Base-by-base conservation (phyloP, 2,888 invertebrate genomes). In the Ganaspis brasiliensis region DNA sequence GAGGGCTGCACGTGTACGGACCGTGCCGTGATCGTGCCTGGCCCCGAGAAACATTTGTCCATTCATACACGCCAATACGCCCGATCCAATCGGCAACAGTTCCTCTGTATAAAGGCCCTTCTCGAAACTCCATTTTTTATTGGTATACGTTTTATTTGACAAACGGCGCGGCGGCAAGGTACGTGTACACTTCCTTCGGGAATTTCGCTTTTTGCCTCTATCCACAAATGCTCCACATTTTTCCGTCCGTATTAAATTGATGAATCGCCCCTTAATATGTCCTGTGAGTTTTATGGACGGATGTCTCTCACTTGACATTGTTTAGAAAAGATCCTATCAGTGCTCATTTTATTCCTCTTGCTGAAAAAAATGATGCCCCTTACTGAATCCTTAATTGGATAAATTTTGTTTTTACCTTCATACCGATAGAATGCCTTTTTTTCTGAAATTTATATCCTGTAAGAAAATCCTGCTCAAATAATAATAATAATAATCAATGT, bases 1-100 rank as follows among this genome's bases (percentile, higher is more conserved):
- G 81, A 81, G 83, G 83, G 82, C 84, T 87, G 84, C 87, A 87
- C 89, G 89, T 87, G 89, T 83, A 82, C 85, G 84, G 83, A 83
- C 83, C 86, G 88, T 85, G 87, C 86, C 85, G 75, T 82, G 82
- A 81, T 84, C 83, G 83, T 84, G 83, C 80, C 84, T 19, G 72
- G n/a, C 14, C 24, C 57, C 31, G 87, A n/a, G 45, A 79, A 84
- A 79, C 72, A 85, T 81, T 84, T 83, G 87, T 84, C 87, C 83
- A 70, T 16, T 37, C 73, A 71, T 57, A 73, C 67, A 57, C 56
- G 75, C 56, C 16, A 59, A 72, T 59, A 67, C 74, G 24, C 57
- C 52, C 49, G 74, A 74, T 49, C 77, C 19, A 63, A 10, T 45
- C 61, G 63, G 74, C 77, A 76, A 77, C 75, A 74, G 75, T 80